These are phyloP conservation scores for Thaumetopoea pityocampa DNA, from an alignment of 1,140 invertebrate genomes.

Conservation along the genomic window DNA sequence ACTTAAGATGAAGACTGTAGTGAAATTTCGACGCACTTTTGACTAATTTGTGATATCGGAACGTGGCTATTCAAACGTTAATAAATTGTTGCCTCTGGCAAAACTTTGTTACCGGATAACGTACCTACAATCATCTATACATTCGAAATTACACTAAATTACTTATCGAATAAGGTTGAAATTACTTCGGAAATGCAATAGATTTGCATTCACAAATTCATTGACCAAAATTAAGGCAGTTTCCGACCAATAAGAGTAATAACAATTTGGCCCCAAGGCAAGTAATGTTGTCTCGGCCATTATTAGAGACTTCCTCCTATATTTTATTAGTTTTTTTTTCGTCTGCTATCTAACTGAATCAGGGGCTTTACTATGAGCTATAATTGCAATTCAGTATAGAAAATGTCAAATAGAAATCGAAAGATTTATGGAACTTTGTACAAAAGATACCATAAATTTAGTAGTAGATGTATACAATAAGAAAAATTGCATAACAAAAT, in stretches of 20 bases:
- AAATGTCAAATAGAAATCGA: no score
- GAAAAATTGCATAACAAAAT: no score
- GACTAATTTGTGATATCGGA: conserved; percentile 55
- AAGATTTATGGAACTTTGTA: no score
- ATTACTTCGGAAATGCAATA: conserved; percentile 10
- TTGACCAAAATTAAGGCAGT: conserved; percentile 62
- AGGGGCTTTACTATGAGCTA: no score
- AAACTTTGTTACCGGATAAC: conserved; percentile 51
- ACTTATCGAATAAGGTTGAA: conserved; percentile 5
- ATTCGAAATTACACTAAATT: conserved; percentile 22
- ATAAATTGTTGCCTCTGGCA: conserved; percentile 58
- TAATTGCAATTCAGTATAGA: no score
- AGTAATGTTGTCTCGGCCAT: conserved; percentile 29
- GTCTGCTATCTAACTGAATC: no score
- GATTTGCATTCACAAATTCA: conserved; percentile 64
- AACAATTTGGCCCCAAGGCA: conserved; percentile 49
- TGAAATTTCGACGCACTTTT: conserved; percentile 42
- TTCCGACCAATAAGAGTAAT: conserved; percentile 51
- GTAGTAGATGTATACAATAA: no score
- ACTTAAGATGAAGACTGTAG: conserved; percentile 46
- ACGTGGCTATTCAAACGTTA: conserved; percentile 45
- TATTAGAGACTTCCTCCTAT: conserved; percentile 31
- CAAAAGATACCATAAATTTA: no score
- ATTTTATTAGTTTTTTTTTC: conserved; percentile 23
- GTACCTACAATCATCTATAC: conserved; percentile 20